Conservation (phyloP, 2,113 vertebrate species). For the Aptenodytes patagonicus region DNA sequence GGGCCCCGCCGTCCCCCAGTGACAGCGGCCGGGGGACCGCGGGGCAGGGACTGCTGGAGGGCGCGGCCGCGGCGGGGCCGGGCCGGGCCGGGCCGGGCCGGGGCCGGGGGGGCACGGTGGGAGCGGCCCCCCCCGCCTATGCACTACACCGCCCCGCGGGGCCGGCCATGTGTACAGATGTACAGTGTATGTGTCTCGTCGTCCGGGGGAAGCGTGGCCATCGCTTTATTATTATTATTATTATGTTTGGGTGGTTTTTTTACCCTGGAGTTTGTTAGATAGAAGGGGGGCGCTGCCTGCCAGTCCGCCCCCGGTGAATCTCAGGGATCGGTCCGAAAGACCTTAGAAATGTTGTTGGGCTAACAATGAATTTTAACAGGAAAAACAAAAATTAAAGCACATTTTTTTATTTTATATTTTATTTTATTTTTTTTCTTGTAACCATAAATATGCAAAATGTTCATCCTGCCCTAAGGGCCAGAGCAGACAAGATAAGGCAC, state of each 20-base stretch:
- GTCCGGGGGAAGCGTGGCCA: neutral
- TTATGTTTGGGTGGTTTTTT: constrained; percentile 1
- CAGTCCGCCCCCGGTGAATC: neutral
- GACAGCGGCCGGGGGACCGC: no score
- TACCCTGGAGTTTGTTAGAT: constrained; percentile 21
- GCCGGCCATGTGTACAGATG: constrained; percentile 54
- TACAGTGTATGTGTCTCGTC: constrained; percentile 42
- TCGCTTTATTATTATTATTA: constrained; percentile 43
- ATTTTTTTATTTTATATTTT: constrained; percentile 17
- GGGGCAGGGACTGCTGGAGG: no score
- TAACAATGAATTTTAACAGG: constrained; percentile 8
- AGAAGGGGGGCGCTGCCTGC: neutral
- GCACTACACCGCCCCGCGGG: constrained; percentile 15
- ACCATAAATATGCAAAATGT: neutral
- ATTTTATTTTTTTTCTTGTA: neutral
- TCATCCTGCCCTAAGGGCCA: neutral
- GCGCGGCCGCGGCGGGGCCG: no score
- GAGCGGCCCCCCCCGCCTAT: neutral
- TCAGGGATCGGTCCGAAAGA: constrained; percentile 51
- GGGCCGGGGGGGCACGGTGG: neutral
- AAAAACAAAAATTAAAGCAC: constrained; percentile 34
- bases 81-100: neutral
- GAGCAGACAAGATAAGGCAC: neutral
- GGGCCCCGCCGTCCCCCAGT: no score
- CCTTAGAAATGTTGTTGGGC: constrained; percentile 32